Conservation (phyloP, 2,113 vertebrate species). For the Melanotaenia duboulayi region DNA sequence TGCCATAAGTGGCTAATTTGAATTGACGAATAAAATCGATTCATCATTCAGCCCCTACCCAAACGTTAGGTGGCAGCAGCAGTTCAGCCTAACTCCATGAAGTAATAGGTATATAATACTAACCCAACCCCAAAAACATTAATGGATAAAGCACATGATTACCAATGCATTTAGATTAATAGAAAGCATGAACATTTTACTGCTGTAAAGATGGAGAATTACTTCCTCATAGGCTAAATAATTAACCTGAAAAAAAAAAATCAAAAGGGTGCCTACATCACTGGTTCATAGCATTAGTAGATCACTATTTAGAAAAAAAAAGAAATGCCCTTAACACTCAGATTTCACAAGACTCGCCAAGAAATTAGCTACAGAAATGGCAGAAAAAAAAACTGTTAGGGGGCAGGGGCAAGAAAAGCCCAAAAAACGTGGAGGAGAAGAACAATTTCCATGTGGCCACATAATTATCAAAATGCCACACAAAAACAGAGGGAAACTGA, state of each 20-base stretch:
- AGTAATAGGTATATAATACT: not conserved
- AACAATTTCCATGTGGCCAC: conserved; percentile 21
- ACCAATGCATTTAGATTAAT: not conserved
- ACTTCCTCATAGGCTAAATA: not conserved
- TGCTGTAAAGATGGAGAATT: not conserved
- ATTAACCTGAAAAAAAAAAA: conserved; percentile 6
- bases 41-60: too few species aligned
- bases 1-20: too few species aligned
- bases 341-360: conserved; percentile 2
- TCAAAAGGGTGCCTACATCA: not conserved
- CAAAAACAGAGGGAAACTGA: conserved; percentile 17
- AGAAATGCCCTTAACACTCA: conserved; percentile 7
- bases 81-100: too few species aligned
- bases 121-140: too few species aligned
- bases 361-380: conserved; percentile 43
- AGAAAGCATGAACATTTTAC: not conserved
- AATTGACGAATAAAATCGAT: too few species aligned
- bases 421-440: not conserved
- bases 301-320: not conserved
- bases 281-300: conserved; percentile 7
- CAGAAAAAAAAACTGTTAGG: conserved; percentile 20
- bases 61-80: too few species aligned
- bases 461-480: conserved; percentile 53
- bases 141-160: too few species aligned
- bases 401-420: conserved; percentile 8